Evolutionary conservation across 2,888 invertebrate genomes (phyloP), one percentile per base, ranked within the genome.

Genomic region (Caenorhabditis doughertyi): DNA sequence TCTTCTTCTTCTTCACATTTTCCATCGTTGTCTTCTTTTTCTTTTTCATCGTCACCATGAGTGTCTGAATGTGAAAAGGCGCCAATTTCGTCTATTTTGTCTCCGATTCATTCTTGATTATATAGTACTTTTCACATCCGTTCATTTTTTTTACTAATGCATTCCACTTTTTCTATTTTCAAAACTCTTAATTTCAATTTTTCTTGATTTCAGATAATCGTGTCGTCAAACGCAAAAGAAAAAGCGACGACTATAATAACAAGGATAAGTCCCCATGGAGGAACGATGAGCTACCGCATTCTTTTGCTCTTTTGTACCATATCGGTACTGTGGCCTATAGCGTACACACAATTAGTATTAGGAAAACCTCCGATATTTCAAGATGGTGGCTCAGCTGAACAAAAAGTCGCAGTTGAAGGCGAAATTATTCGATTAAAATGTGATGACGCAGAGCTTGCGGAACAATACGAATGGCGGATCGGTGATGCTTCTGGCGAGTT

Each of bases 361-460:
- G 85, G 82, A 9, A 81, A 83, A 51, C 83, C 85, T 25, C 83
- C 85, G 16, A 47, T 76, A 11, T 81, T 85, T 35, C 77, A 68
- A 42, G 62, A 68, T 23, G 51, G 53, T 42, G 64, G 21, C 7
- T 23, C 44, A 18, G 47, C 23, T 9, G 73, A 74, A 27, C 64
- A 70, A 44, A 70, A 42, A 47, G 67, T 68, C 8, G 73, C 60
- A 27, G 73, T 67, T 11, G 73, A 73, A 74, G 81, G 77, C 29
- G 76, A 81, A 60, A 71, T 58, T 0, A 68, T 81, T 9, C 72
- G 64, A 16, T 23, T 82, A 23, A 72, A 68, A 49, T 82, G 82
- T 27, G 77, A 82, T 11, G 77, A 79, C 23, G 82, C 79, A 0
- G 73, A 73, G 39, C 64, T 79, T 9, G 83, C 83, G 18, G 74